These are phyloP conservation scores for Lysiphlebus fabarum DNA, from an alignment of 1,140 invertebrate species.

Conservation along the genomic window DNA sequence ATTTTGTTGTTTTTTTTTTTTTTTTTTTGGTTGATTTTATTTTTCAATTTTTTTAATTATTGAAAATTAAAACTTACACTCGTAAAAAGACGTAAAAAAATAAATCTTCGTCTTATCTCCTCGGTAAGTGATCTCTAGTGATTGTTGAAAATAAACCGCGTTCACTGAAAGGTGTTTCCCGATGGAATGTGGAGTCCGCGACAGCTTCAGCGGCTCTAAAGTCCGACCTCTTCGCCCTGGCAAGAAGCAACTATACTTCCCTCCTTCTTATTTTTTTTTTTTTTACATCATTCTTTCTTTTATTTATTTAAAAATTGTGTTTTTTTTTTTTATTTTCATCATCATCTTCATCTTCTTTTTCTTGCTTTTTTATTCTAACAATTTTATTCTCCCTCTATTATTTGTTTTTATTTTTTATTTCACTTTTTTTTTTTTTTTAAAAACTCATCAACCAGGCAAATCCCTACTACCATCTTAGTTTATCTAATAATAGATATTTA, in stretches of 20 bases:
- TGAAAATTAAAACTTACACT: slow-evolving; percentile 18
- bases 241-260: slow-evolving; percentile 30
- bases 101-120: slow-evolving; percentile 12
- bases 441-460: slow-evolving; percentile 5
- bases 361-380: background rate
- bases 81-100: slow-evolving; percentile 7
- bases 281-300: slow-evolving; percentile 5
- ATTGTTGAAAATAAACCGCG: slow-evolving; percentile 35
- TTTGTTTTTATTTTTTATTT: slow-evolving; percentile 6
- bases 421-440: slow-evolving; percentile 17
- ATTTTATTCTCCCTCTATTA: background rate
- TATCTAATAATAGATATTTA: background rate
- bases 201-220: slow-evolving; percentile 56
- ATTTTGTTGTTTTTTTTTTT: too few species aligned
- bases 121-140: slow-evolving; percentile 32
- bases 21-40: too few species aligned
- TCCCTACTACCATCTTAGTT: slow-evolving; percentile 5
- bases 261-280: slow-evolving; percentile 7
- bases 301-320: slow-evolving; percentile 9
- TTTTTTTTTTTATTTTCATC: slow-evolving; percentile 11
- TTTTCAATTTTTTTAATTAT: too few species aligned
- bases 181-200: slow-evolving; percentile 60
- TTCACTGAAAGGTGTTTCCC: slow-evolving; percentile 41
- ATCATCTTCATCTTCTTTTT: slow-evolving; percentile 10
- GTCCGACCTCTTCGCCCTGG: slow-evolving; percentile 37